Percentiles rank a stretch among this genome's conserved stretches.
These are phyloP conservation scores for Podiceps cristatus DNA, from an alignment of 2,113 vertebrate species.

Conservation along the genomic window DNA sequence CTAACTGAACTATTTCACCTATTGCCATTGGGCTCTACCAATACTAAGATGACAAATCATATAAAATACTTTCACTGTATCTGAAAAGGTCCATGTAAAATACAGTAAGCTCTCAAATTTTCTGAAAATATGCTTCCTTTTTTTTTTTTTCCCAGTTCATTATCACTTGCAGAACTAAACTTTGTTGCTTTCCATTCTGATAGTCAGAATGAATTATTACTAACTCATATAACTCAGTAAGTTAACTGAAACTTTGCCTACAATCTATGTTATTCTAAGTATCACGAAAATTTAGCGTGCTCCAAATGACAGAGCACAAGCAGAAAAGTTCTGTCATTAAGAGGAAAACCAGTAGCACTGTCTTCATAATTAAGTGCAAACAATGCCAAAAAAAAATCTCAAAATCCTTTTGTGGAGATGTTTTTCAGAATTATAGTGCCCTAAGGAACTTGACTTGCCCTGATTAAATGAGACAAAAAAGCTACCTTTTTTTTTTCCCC, in stretches of 20 bases:
- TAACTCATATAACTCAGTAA: neutral
- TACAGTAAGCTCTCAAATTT: neutral
- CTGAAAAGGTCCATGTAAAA: neutral
- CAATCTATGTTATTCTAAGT: neutral
- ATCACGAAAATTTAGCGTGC: neutral
- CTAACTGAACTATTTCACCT: neutral
- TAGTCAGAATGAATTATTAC: neutral
- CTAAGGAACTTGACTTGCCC: neutral
- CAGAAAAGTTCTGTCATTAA: neutral
- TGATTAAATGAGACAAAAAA: neutral
- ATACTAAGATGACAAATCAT: accelerated
- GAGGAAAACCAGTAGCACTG: neutral
- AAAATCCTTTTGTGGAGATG: neutral
- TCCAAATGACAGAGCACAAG: neutral
- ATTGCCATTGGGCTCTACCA: neutral
- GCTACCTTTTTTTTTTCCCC: neutral
- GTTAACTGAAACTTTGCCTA: neutral
- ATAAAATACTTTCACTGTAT: neutral
- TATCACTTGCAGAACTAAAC: neutral
- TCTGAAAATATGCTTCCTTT: neutral
- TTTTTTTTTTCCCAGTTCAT: neutral
- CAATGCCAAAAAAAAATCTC: neutral
- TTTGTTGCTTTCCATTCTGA: neutral
- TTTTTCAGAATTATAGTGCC: neutral
- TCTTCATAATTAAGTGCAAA: neutral